phyloP scores from a whole-genome alignment of 2,888 invertebrate species.

The Mythimna loreyi region DNA sequence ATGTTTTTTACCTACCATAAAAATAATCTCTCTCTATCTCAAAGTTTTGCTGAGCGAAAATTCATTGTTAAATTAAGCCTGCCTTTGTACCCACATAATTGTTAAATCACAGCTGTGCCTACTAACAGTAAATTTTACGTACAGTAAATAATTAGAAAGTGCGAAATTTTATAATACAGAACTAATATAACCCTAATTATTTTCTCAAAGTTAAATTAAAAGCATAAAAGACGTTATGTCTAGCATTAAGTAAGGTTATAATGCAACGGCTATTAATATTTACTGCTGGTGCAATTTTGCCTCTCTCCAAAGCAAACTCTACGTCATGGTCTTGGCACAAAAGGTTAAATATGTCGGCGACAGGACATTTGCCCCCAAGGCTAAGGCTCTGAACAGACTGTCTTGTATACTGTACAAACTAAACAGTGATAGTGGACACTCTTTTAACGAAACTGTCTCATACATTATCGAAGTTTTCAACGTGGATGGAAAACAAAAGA shows the following conservation, averaged over 20 bases:
- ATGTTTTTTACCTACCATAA: too few relatives aligned
- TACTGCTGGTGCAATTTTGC: slow-evolving; percentile 17
- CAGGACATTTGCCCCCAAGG: slow-evolving; percentile 43
- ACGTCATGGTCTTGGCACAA: slow-evolving; percentile 33
- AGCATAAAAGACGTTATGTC: not conserved
- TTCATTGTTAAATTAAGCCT: too few relatives aligned
- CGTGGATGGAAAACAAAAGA: not conserved
- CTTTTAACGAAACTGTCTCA: not conserved
- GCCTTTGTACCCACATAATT: too few relatives aligned
- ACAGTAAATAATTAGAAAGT: too few relatives aligned
- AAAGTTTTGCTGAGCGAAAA: too few relatives aligned
- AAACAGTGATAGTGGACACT: slow-evolving; percentile 10
- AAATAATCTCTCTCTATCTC: too few relatives aligned
- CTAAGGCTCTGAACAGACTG: slow-evolving; percentile 30
- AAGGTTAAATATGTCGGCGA: slow-evolving; percentile 35
- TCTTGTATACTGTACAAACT: not conserved
- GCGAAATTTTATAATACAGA: too few relatives aligned
- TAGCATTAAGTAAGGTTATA: not conserved
- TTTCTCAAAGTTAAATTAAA: not conserved
- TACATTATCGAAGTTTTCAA: not conserved
- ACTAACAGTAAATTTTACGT: too few relatives aligned
- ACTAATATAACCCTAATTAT: too few relatives aligned
- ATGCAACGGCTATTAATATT: slow-evolving; percentile 1
- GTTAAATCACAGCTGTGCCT: too few relatives aligned
- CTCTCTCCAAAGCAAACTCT: slow-evolving; percentile 19